phyloP scores from a whole-genome alignment of 1,140 invertebrate genomes.

The Lepidurus arcticus region DNA sequence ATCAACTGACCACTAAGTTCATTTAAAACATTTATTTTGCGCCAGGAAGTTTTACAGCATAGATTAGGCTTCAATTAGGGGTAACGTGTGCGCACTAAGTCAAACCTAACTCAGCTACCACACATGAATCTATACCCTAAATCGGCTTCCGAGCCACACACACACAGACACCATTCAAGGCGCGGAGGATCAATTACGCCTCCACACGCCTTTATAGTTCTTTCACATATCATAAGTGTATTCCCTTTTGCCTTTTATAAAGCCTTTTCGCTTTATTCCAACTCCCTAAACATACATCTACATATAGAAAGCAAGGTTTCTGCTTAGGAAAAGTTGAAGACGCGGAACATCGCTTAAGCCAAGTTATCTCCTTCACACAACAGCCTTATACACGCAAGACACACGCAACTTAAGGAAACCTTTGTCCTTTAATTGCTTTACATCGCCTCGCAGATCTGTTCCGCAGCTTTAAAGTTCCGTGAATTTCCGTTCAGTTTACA shows the following conservation, averaged over 20 bases:
- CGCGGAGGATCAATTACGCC: slow-evolving; percentile 5
- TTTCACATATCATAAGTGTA: background rate
- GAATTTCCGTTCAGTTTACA: background rate
- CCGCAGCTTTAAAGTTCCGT: background rate
- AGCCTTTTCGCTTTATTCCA: background rate
- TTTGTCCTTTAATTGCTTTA: background rate
- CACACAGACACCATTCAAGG: background rate
- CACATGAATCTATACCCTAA: background rate
- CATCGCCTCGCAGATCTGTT: background rate
- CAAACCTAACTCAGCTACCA: background rate
- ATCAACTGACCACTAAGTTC: no score
- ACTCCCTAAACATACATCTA: no score
- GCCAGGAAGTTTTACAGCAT: no score
- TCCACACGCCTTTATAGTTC: background rate
- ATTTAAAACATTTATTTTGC: no score
- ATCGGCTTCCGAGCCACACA: background rate
- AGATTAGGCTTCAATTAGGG: no score
- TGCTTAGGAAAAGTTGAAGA: no score
- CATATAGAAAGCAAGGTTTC: no score
- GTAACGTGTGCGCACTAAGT: background rate
- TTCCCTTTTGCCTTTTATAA: background rate
- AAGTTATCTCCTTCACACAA: no score
- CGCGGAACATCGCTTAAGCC: no score
- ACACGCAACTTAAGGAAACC: background rate
- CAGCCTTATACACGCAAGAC: background rate